A percentile compares a stretch with the other conserved stretches of the same genome.
These are phyloP conservation scores for Merops nubicus DNA, from an alignment of 2,113 vertebrate species.

Conservation along the genomic window DNA sequence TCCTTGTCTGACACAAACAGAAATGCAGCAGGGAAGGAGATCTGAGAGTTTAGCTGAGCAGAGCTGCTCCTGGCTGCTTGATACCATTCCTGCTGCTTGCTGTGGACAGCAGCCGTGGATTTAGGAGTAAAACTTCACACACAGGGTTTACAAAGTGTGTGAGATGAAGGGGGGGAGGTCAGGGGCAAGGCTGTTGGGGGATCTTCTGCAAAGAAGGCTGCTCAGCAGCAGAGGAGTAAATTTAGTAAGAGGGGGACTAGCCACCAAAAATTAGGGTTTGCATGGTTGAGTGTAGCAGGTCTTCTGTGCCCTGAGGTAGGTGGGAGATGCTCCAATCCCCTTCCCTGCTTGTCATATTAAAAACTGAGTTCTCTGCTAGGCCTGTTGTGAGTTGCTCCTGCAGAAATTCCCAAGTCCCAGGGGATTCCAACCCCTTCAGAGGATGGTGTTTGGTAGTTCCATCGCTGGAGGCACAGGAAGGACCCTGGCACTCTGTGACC, in stretches of 20 bases:
- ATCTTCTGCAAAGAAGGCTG: background rate
- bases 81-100: background rate
- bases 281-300: background rate
- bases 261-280: background rate
- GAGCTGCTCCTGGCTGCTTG: background rate
- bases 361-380: background rate
- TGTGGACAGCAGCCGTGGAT: rapidly evolving
- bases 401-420: background rate
- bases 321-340: background rate
- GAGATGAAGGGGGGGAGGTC: background rate
- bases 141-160: too few species aligned
- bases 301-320: background rate
- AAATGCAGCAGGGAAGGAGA: background rate
- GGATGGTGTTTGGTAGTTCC: too few species aligned
- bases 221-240: background rate
- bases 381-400: background rate
- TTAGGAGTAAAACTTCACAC: background rate
- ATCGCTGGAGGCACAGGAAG: background rate
- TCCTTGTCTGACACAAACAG: background rate
- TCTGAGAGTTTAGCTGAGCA: background rate
- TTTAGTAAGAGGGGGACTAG: background rate
- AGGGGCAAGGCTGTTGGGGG: background rate
- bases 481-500: background rate
- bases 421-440: background rate
- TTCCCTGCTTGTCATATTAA: background rate